These are phyloP conservation scores for Saimiri boliviensis DNA, from an alignment of 2,113 vertebrate species.

Conservation along the genomic window DNA sequence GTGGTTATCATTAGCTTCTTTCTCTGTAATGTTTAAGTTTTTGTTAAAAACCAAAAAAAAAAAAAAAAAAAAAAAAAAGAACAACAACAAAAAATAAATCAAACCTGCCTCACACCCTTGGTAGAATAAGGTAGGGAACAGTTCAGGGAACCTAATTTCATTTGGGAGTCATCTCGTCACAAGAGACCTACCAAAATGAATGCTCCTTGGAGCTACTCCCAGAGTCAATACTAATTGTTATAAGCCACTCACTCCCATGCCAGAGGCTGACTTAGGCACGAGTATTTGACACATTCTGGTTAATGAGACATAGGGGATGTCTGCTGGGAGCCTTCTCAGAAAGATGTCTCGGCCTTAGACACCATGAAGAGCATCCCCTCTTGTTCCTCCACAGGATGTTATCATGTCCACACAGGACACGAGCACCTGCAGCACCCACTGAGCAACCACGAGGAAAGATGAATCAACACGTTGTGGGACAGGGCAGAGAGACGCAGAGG, in stretches of 20 bases:
- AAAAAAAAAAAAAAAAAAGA: not conserved
- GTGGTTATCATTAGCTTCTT: not conserved
- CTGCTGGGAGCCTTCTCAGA: not conserved
- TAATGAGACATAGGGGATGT: not conserved
- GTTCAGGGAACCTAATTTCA: not conserved
- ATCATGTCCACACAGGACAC: not conserved
- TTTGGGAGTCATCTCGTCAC: not conserved
- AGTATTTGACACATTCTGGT: not conserved
- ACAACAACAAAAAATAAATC: not conserved
- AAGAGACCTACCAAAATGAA: not conserved
- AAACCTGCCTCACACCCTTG: not conserved
- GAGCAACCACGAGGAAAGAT: not conserved
- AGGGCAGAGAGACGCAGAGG: not conserved
- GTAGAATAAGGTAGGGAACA: not conserved
- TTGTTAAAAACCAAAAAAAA: not conserved
- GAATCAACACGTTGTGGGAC: not conserved
- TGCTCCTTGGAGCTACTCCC: not conserved
- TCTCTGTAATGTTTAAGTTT: not conserved
- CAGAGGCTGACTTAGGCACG: not conserved
- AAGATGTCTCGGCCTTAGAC: not conserved
- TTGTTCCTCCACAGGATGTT: not conserved
- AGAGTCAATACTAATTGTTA: not conserved
- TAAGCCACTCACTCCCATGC: not conserved
- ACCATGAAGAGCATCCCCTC: not conserved
- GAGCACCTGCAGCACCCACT: not conserved